Conservation (phyloP, 92 coral and sea anemone species). For the Metridium senile region DNA sequence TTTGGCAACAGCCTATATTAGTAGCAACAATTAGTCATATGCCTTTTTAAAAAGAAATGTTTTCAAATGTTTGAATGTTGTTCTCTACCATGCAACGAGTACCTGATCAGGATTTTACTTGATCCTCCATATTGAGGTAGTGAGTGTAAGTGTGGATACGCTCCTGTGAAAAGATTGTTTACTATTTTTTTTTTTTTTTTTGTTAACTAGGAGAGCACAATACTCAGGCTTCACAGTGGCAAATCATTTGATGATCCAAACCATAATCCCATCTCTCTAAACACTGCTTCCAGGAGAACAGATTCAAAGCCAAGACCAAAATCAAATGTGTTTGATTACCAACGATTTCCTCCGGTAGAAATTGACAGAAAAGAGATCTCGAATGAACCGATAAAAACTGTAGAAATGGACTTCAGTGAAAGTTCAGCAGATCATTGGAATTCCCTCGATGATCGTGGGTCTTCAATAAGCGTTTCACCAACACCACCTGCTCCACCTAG, state of each 20-base stretch:
- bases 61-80: no score
- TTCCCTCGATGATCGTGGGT: slow-evolving; percentile 10
- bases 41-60: no score
- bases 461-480: slow-evolving; percentile 23
- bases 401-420: slow-evolving; percentile 28
- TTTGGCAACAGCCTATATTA: no score
- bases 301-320: slow-evolving; percentile 50
- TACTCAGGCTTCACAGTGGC: slow-evolving; percentile 68
- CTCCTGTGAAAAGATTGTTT: no score
- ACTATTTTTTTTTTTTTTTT: no score
- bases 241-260: slow-evolving; percentile 61
- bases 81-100: no score
- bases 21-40: no score
- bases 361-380: neutral
- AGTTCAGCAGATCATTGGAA: slow-evolving; percentile 19
- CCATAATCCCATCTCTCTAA: slow-evolving; percentile 56
- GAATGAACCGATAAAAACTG: slow-evolving; percentile 4
- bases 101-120: no score
- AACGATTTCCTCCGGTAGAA: slow-evolving; percentile 14
- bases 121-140: no score
- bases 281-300: slow-evolving; percentile 63
- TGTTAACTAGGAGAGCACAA: slow-evolving; percentile 82
- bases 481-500: slow-evolving; percentile 29
- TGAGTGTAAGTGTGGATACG: no score
- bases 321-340: slow-evolving; percentile 54